phyloP scores from a whole-genome alignment of 92 coral and sea anemone species.

The Pocillopora grandis region DNA sequence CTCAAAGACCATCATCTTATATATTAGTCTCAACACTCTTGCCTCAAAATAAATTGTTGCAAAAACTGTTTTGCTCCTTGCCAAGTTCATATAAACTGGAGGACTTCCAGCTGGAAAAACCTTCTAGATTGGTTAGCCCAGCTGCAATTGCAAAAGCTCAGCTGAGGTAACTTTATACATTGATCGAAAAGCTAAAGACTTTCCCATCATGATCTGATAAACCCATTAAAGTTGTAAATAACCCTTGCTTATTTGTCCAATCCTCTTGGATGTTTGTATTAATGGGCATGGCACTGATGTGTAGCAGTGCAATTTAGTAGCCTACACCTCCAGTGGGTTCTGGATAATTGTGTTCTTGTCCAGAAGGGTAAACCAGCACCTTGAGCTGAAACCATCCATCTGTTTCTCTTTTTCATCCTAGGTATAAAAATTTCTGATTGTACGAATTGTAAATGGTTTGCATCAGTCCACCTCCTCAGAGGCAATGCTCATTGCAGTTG shows the following conservation, averaged over 20 bases:
- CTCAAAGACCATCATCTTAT: too few species aligned
- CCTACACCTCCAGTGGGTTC: neutral
- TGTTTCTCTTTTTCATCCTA: neutral
- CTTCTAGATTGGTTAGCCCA: too few species aligned
- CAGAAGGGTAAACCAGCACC: neutral
- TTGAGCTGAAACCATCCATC: neutral
- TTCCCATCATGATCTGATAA: neutral
- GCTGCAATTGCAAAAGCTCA: too few species aligned
- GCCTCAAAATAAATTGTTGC: too few species aligned
- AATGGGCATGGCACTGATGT: neutral
- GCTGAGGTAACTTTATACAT: too few species aligned
- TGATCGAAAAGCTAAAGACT: too few species aligned
- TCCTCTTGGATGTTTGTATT: neutral
- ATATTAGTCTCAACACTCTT: too few species aligned
- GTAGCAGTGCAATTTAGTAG: neutral
- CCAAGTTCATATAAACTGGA: too few species aligned
- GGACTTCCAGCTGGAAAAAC: too few species aligned
- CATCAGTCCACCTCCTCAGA: slow-evolving; percentile 41
- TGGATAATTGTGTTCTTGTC: neutral
- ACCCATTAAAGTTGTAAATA: neutral
- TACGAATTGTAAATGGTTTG: neutral
- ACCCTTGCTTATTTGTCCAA: neutral
- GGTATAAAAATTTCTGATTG: neutral
- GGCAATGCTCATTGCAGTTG: slow-evolving; percentile 10
- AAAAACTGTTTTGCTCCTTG: too few species aligned